Evolutionary conservation across 2,113 vertebrate genomes (phyloP), one percentile per base, ranked within the genome.

Genomic region (Dasyornis broadbenti): DNA sequence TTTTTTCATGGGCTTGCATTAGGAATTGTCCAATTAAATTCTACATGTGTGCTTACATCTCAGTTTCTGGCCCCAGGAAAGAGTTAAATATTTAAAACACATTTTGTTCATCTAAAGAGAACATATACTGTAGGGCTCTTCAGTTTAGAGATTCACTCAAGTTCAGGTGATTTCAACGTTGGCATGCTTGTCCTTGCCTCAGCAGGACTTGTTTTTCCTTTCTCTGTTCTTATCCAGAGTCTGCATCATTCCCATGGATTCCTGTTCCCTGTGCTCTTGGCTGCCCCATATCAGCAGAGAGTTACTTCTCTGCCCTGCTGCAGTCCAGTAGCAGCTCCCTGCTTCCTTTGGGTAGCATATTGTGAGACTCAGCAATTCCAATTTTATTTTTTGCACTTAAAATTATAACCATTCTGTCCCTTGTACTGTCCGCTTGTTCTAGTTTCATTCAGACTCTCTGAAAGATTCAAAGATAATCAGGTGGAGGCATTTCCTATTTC

Each of bases 301-400:
- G 45, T 23, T 65, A 12, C 26, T 91, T 53, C 40, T 81, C 49
- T 85, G 49, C 66, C 19, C 27, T 37, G n/a, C 33, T 57, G 44
- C 53, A 49, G 65, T 49, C 42, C 56, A 17, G 17, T n/a, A 71
- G 45, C 26, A 52, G 10, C 9, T 86, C 13, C 30, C 49, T 70
- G 1, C 1, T 60, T 90, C 69, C 76, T 95, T 92, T 95, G 82
- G 63, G 66, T 94, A 86, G 89, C 64, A 8, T 95, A 57, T 78
- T 31, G 28, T 45, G 80, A 65, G 60, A 94, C 22, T 90, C 53
- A 53, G 65, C 49, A 76, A 68, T 93, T 96, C 87, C 90, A 71
- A 84, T 57, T 82, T 45, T 24, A 88, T 31, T 79, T 53, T 78
- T 94, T 85, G 50, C 33, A 78, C 95, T 94, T 92, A 86, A 95